Evolutionary conservation across 2,113 vertebrate species (phyloP).

Genomic region (Cyprinodon tularosa): DNA sequence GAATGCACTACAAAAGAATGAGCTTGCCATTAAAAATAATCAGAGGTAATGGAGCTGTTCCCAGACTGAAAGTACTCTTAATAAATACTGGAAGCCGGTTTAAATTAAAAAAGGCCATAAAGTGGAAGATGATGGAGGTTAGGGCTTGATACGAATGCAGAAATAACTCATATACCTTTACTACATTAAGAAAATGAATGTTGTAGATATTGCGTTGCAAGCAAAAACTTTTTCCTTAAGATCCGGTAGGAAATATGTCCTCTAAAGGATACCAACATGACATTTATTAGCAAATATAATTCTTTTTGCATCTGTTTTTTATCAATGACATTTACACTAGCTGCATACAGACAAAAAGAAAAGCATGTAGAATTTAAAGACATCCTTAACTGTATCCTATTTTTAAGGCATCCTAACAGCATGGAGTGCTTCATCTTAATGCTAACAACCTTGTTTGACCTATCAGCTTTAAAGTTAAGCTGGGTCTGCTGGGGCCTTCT

Average conservation of each 20-base stretch:
- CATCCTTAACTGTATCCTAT: conserved; percentile 16
- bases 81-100: conserved; percentile 34
- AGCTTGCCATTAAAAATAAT: conserved; percentile 62
- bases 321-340: conserved; percentile 44
- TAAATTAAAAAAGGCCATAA: conserved; percentile 14
- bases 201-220: not conserved
- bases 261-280: conserved; percentile 41
- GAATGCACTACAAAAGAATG: conserved; percentile 46
- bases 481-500: conserved; percentile 29
- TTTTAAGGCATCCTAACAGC: conserved; percentile 26
- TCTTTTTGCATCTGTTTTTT: conserved; percentile 17
- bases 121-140: not conserved
- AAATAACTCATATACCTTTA: conserved; percentile 9
- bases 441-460: conserved; percentile 26
- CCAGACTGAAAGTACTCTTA: conserved; percentile 42
- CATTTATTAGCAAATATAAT: conserved; percentile 25
- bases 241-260: conserved; percentile 34
- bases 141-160: not conserved
- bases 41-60: conserved; percentile 49
- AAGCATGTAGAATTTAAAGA: conserved; percentile 16
- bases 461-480: conserved; percentile 35
- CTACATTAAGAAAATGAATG: conserved; percentile 33
- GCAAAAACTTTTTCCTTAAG: conserved; percentile 48
- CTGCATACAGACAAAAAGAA: not conserved
- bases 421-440: conserved; percentile 38